Conservation (phyloP, 2,888 invertebrate genomes). For the Punctoribates punctum region DNA sequence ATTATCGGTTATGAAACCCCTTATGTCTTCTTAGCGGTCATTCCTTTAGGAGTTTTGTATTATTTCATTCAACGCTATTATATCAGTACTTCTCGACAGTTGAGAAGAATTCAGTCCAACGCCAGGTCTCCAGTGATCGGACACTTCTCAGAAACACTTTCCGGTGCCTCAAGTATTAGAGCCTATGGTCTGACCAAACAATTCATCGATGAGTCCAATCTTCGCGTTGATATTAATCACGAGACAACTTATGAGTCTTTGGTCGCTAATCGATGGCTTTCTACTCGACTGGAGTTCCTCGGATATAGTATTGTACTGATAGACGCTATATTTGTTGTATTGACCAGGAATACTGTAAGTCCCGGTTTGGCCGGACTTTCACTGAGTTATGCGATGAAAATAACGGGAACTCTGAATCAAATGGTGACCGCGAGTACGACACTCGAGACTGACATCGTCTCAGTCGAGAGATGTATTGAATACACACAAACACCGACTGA, state of each 20-base stretch:
- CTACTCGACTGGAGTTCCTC: constrained; percentile 41
- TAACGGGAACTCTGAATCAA: constrained; percentile 93
- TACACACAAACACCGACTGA: constrained; percentile 58
- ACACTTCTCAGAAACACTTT: constrained; percentile 59
- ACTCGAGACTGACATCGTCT: constrained; percentile 94
- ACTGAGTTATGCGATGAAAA: constrained; percentile 47
- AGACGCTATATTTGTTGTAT: constrained; percentile 37
- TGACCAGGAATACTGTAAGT: constrained; percentile 26
- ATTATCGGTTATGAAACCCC: constrained; percentile 52
- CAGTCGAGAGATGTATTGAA: constrained; percentile 94
- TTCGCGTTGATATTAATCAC: constrained; percentile 57
- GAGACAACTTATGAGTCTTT: constrained; percentile 50
- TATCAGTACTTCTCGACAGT: constrained; percentile 59
- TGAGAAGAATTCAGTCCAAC: constrained; percentile 59
- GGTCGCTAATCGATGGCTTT: constrained; percentile 45
- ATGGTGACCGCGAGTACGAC: constrained; percentile 92
- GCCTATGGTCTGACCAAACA: constrained; percentile 49
- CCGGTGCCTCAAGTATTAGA: constrained; percentile 55
- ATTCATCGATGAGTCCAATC: constrained; percentile 57
- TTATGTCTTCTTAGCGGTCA: constrained; percentile 51
- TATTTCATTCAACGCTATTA: constrained; percentile 57
- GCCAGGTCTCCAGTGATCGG: constrained; percentile 60
- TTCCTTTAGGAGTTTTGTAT: constrained; percentile 52
- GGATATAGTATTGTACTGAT: constrained; percentile 41
- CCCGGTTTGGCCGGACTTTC: constrained; percentile 42